Percentiles rank a stretch among this genome's conserved stretches.
Conservation (phyloP, 2,113 vertebrate genomes). For the Gopherus evgoodei region DNA sequence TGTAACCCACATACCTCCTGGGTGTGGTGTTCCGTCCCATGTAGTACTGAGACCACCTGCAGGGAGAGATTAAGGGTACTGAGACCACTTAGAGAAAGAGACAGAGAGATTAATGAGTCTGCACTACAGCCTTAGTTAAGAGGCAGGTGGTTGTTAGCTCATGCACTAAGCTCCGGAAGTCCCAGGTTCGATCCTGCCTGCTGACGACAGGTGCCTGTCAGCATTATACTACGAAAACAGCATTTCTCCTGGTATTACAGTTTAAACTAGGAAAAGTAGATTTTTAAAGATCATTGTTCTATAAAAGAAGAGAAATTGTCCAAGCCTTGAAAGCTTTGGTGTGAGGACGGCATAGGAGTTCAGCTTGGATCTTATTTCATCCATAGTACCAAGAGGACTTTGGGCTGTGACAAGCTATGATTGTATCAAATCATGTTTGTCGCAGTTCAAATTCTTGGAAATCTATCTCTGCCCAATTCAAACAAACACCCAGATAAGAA, state of each 20-base stretch:
- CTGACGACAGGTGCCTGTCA: too few relatives aligned
- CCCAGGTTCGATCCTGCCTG: too few relatives aligned
- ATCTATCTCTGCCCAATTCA: conserved; percentile 41
- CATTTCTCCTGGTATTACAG: not conserved
- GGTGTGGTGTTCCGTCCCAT: too few relatives aligned
- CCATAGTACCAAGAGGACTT: not conserved
- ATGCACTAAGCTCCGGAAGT: too few relatives aligned
- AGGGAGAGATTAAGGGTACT: too few relatives aligned
- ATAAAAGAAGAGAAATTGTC: not conserved
- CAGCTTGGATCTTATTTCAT: not conserved
- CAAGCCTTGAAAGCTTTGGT: not conserved
- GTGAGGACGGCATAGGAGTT: not conserved
- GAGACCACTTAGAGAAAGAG: too few relatives aligned
- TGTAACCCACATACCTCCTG: too few relatives aligned
- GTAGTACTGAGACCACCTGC: too few relatives aligned
- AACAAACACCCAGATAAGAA: conserved; percentile 54
- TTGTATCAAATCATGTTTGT: conserved; percentile 49
- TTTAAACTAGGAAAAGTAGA: not conserved
- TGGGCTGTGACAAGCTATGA: conserved; percentile 6
- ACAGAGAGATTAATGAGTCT: too few relatives aligned
- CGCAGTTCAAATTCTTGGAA: conserved; percentile 53
- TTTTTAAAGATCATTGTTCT: not conserved
- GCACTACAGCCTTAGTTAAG: too few relatives aligned
- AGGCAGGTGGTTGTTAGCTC: too few relatives aligned
- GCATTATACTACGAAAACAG: not conserved